phyloP scores from a whole-genome alignment of 2,797 vertebrate genomes.

The Sebastes minor region DNA sequence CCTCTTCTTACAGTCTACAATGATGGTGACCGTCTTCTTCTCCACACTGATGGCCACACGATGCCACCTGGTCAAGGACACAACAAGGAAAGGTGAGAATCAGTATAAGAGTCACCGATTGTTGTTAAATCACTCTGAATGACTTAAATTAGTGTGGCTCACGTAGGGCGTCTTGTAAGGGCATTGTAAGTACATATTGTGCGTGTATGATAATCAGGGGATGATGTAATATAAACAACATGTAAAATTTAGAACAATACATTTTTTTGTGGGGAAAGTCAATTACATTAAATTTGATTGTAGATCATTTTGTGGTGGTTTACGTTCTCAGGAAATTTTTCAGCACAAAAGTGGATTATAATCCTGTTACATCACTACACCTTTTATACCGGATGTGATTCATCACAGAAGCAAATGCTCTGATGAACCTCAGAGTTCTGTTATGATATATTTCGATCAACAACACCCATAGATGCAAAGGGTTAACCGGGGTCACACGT shows the following conservation, averaged over 20 bases:
- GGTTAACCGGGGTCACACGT: constrained; percentile 71
- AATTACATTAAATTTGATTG: not conserved
- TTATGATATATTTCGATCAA: constrained; percentile 11
- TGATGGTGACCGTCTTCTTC: constrained; percentile 94
- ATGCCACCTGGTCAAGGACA: constrained; percentile 89
- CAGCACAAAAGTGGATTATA: not conserved
- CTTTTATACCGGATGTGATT: not conserved
- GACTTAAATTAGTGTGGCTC: not conserved
- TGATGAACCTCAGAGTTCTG: not conserved
- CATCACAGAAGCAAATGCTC: not conserved
- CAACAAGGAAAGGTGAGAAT: not conserved
- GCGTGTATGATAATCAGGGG: not conserved
- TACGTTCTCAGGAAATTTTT: not conserved
- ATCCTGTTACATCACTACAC: not conserved
- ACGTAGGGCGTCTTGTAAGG: no score
- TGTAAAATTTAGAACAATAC: not conserved
- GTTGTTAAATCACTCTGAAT: not conserved
- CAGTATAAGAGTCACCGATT: not conserved
- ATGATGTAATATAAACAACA: not conserved
- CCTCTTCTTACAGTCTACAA: constrained; percentile 96
- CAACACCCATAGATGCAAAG: constrained; percentile 29
- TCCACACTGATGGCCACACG: constrained; percentile 97
- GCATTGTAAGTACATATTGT: not conserved
- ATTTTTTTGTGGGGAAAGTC: not conserved
- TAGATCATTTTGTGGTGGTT: not conserved